Evolutionary conservation across 64 coral and sea anemone species (phyloP), one percentile per base, ranked within the genome.

Genomic region (Porites lutea): DNA sequence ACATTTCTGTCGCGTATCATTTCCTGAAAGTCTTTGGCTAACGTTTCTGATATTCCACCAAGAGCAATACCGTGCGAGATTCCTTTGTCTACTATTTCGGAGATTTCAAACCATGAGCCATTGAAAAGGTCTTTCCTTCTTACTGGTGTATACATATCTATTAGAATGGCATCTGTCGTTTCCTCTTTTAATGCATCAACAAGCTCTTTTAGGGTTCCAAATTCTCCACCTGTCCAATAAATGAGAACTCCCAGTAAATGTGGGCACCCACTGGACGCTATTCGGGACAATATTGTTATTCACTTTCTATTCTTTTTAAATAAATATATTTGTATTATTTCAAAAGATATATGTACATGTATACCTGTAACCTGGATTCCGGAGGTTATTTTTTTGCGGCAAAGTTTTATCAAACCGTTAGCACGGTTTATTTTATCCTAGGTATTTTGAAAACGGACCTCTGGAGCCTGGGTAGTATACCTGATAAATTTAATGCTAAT

Each of bases 61-160:
- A 84, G 45, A 51, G 19, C 43, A 84, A 84, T 68, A 20, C 81
- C 81, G 48, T 84, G 81, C 19, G 81, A 50, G 6, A 84, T 52
- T 84, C 18, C 46, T 16, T 84, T 23, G 11, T 84, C 46, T 3
- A 84, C 45, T 52, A 84, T 68, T 10, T 84, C 63, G 52, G 46
- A 18, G 37, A 84, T 16, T 51, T 66, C 44, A 21, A 68, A 68
- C 63, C 62, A 68, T 8, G 48, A 50, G 23, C 64, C 61, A 15
- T 84, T 84, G n/a, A 84, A 84, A 4, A 84, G 11, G 63, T 84
- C 81, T 52, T 68, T 65, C n/a, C 81, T 49, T 63, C 48, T 64
- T 0, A 84, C 48, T 18, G 48, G 45, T 13, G 10, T n/a, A 11
- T 68, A 84, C 81, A 84, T 68, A 52, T 84, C 81, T 84, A 84